Base-by-base conservation (phyloP, 2,888 invertebrate species). In the Hemithea aestivaria region DNA sequence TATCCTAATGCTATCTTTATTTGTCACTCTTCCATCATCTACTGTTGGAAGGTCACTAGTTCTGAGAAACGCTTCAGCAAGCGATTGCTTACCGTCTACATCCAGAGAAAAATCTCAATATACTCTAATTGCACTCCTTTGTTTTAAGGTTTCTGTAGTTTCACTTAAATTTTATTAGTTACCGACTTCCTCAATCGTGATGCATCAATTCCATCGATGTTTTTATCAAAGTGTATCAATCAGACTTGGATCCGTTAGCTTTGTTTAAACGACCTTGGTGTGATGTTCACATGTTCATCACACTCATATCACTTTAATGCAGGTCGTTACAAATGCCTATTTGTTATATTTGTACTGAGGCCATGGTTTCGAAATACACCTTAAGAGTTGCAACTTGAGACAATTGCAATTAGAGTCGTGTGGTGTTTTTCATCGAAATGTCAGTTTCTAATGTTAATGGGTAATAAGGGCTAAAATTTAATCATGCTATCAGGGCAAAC, bases 271-370 rank as follows among this genome's bases (percentile, higher is more conserved):
- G 61, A 74, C 81, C 79, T 81, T 81, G 81, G 56, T 65, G 48
- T 71, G 66, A 72, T 68, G 67, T 43, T 45, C 40, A 34, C 31
- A 25, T 28, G 33, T 33, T 27, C 28, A 24, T 22, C 57, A 56
- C 53, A 57, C 57, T 65, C 61, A 61, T 66, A 63, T 53, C 60
- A 60, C 66, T 64, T 71, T 73, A 48, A 54, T 54, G 58, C 59
- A 50, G 52, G 58, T 73, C 68, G 60, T 73, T 67, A 72, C 38
- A 49, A 45, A 26, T 9, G 58, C 59, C 68, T 66, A 74, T 80
- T 78, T 72, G 64, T 76, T 71, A 73, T 58, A 58, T 59, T 50
- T 35, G 51, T 67, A 73, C 53, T 66, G 77, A 80, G 80, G 79
- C 79, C 79, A 80, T 41, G 72, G 41, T 50, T 48, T 53, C 41